phyloP scores from a whole-genome alignment of 1,140 invertebrate genomes.

The Schlechtendalia chinensis region DNA sequence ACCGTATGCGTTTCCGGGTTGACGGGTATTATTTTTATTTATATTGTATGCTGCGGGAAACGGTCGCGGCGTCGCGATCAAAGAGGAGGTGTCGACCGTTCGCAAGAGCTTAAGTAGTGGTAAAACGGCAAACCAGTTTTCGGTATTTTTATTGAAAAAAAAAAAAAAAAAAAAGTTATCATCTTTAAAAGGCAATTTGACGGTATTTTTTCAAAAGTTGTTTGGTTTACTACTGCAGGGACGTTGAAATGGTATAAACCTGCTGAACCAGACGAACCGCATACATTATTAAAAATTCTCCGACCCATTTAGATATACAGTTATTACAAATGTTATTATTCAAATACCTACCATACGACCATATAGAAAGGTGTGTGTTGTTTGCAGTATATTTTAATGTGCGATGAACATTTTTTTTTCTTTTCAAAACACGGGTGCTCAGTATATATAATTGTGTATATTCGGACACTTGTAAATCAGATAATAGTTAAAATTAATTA shows the following conservation, averaged over 20 bases:
- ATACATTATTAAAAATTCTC: conserved; percentile 12
- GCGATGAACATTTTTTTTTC: too few relatives aligned
- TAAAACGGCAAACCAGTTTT: conserved; percentile 19
- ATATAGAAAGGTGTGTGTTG: neutral
- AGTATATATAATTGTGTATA: too few relatives aligned
- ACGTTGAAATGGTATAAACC: conserved; percentile 13
- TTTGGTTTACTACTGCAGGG: conserved; percentile 13
- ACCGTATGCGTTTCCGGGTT: conserved; percentile 21
- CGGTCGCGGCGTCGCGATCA: neutral
- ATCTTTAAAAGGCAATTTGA: conserved; percentile 17
- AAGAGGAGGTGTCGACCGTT: conserved; percentile 37
- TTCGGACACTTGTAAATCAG: too few relatives aligned
- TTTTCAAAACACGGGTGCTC: too few relatives aligned
- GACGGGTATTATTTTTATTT: neutral
- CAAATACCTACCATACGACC: neutral
- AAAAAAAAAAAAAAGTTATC: too few relatives aligned
- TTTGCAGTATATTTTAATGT: too few relatives aligned
- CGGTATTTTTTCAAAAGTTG: conserved; percentile 17
- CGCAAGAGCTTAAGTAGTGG: conserved; percentile 6
- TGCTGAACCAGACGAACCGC: conserved; percentile 12
- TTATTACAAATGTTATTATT: neutral
- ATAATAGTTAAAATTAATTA: too few relatives aligned
- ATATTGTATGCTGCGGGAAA: conserved; percentile 10
- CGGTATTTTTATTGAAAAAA: conserved; percentile 16
- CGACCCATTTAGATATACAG: neutral